Evolutionary conservation across 2,797 vertebrate genomes (phyloP).

Genomic region (Tragelaphus eurycerus): DNA sequence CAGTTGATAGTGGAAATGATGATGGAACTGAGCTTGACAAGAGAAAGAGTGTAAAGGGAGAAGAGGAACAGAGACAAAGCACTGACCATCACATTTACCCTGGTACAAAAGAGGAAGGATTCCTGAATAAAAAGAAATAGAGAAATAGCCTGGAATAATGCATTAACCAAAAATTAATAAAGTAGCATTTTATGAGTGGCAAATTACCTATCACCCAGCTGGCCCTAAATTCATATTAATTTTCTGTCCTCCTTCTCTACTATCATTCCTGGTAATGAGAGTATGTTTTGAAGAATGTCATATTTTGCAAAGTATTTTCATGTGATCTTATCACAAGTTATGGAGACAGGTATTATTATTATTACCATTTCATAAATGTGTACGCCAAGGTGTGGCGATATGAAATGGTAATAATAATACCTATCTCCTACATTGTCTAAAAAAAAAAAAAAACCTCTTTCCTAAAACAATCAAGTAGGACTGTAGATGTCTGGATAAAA

Average conservation of each 20-base stretch:
- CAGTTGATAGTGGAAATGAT: neutral
- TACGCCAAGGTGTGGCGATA: neutral
- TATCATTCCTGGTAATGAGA: neutral
- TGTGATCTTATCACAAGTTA: neutral
- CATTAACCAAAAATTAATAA: neutral
- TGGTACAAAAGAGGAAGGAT: neutral
- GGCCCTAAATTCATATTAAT: neutral
- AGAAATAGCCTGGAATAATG: neutral
- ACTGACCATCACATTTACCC: neutral
- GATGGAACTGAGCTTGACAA: neutral
- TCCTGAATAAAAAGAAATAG: neutral
- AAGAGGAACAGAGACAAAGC: neutral
- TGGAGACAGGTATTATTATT: neutral
- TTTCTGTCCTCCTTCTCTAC: neutral
- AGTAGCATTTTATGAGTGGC: neutral
- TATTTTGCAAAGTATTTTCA: slow-evolving; percentile 37
- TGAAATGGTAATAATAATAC: neutral
- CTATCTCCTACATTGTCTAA: neutral
- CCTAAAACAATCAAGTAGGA: neutral
- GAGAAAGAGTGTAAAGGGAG: neutral
- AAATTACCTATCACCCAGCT: neutral
- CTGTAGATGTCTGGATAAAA: neutral
- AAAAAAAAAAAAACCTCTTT: neutral
- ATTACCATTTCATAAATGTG: slow-evolving; percentile 27
- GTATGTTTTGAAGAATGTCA: neutral